Evolutionary conservation across 2,113 vertebrate species (phyloP).

Genomic region (Cricetomys ansorgei): DNA sequence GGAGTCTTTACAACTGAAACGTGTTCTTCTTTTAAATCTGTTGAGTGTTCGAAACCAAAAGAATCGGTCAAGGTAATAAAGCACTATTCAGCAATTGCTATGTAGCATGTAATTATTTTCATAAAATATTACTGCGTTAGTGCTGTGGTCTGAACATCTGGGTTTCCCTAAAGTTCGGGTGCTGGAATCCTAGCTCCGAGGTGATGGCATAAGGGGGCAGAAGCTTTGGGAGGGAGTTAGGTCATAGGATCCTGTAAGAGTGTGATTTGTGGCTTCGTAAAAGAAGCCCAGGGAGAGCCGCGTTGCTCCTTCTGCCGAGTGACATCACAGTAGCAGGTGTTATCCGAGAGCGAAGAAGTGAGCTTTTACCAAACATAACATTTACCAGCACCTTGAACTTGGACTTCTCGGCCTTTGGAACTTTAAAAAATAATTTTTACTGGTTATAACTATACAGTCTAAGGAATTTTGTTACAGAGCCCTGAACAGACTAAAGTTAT

Average conservation of each 20-base stretch:
- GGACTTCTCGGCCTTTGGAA: neutral
- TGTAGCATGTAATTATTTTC: neutral
- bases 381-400: neutral
- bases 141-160: neutral
- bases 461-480: neutral
- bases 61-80: conserved; percentile 26
- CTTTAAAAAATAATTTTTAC: neutral
- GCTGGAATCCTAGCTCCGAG: neutral
- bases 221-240: neutral
- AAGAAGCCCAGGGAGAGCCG: neutral
- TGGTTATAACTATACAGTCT: neutral
- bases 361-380: neutral
- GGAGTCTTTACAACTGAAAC: neutral
- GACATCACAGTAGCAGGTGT: neutral
- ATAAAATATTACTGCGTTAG: neutral
- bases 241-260: neutral
- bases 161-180: neutral
- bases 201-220: neutral
- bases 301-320: neutral
- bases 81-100: neutral
- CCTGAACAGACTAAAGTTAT: neutral
- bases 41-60: conserved; percentile 26
- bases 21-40: neutral
- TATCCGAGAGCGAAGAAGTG: neutral
- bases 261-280: neutral